Base-by-base conservation (phyloP, 2,888 invertebrate species). In the Cordilura impudica region DNA sequence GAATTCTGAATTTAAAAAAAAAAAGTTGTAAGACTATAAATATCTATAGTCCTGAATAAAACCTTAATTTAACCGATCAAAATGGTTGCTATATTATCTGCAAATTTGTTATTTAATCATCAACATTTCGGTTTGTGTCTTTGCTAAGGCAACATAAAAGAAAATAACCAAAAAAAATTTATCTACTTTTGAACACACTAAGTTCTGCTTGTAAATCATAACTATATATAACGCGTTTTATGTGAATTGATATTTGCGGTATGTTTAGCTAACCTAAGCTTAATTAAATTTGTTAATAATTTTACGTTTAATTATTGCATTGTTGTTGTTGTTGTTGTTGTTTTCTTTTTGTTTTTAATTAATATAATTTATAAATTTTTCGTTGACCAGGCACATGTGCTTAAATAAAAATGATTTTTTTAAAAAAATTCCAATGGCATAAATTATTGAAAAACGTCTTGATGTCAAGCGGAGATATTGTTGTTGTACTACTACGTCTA, bases 351-450 rank as follows among this genome's bases (percentile, higher is more conserved):
- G 60, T 31, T 65, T 78, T 70, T 65, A 65, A 71, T 63, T 78
- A 69, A 75, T 78, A 56, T 65, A 75, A 79, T 75, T 76, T 63
- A 76, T 70, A 43, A 56, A 56, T 43, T 47, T 18, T 49, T 80
- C 77, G 78, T 81, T 80, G 80, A 81, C 76, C 76, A 82, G 82
- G 82, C 82, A 82, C 82, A 78, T 81, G 75, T 81, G 76, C 76
- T 72, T 81, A 69, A 75, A 75, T 71, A 61, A 69, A 67, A 69
- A 69, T 61, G 47, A 78, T 39, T 61, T 66, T 60, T 74, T 69
- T 58, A 53, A 71, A 79, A 79, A 79, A 79, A 79, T 71, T 79
- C 79, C 79, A 79, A 79, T 79, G 75, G 67, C 75, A 72, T 63
- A 79, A 72, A 61, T 75, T 63, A 67, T 43, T 72, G 43, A 23